Base-by-base conservation (phyloP, 2,113 vertebrate genomes). In the Coptodon bakossiorum region DNA sequence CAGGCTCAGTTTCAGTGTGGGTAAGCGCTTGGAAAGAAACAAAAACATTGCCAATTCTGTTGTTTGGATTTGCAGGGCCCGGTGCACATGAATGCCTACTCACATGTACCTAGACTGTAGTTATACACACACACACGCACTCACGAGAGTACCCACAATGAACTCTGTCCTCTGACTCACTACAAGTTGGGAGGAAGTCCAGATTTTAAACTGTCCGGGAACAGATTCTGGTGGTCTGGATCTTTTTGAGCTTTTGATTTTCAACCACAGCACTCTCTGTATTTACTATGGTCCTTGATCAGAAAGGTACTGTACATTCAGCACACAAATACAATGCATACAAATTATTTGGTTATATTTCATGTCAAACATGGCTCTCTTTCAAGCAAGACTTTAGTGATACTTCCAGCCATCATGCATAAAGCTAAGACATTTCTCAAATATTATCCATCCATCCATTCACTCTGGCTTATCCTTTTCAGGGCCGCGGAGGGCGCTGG, bases 161-260 rank as follows among this genome's bases (percentile, higher is more conserved):
- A 93, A 94, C 93, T 82, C 73, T 90, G 87, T 59, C 86, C 80
- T 45, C 89, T 89, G 81, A 91, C n/a, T 90, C 16, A 71, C 73
- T 57, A 50, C 54, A 34, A 73, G 79, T 38, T 2, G 43, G 86
- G 82, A 87, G 16, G 40, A 45, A 61, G 24, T 90, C 73, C 83
- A 88, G 88, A 86, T 76, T 88, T 93, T 36, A 83, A 83, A 57
- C 53, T 71, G 84, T 91, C 79, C 7, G 7, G 81, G 85, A 89
- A 86, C 86, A 89, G 84, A 91, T 31, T 93, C 81, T 91, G 50
- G 90, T 85, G 93, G 93, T 94, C 88, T 94, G 91, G 76, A 89
- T 80, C 68, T 54, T 66, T 81, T 66, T 24, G 7, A 81, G 34
- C 13, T 61, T 59, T 91, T 84, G 16, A 82, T 88, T 92, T 86